Evolutionary conservation across 2,113 vertebrate species (phyloP).

Genomic region (Polyodon spathula): DNA sequence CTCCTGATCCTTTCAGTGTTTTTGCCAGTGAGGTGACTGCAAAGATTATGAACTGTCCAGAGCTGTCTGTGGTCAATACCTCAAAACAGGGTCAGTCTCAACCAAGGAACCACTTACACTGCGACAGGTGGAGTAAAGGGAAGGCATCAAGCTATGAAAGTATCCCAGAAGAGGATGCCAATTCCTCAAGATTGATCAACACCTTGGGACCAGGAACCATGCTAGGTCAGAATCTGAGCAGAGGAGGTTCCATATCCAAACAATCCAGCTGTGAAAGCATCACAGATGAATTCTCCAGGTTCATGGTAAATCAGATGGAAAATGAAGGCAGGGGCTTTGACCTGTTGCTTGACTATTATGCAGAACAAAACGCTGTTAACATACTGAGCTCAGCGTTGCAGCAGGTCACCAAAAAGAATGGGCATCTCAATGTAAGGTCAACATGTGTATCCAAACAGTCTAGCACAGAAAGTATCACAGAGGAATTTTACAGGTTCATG

Average conservation of each 20-base stretch:
- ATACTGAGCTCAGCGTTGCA: conserved; percentile 83
- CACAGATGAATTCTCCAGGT: conserved; percentile 92
- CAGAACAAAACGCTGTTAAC: conserved; percentile 84
- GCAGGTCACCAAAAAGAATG: conserved; percentile 73
- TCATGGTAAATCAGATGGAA: conserved; percentile 98
- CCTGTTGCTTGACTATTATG: conserved; percentile 88
- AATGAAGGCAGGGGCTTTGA: conserved; percentile 88
- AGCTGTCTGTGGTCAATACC: conserved; percentile 73
- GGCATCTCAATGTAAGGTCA: conserved; percentile 73
- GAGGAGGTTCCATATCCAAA: conserved; percentile 91
- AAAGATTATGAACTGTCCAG: conserved; percentile 85
- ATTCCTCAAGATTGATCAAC: conserved; percentile 51
- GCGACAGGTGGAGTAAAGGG: conserved; percentile 79
- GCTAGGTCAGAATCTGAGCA: conserved; percentile 76
- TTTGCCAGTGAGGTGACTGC: conserved; percentile 89
- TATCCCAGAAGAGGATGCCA: conserved; percentile 81
- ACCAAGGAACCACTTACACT: conserved; percentile 69
- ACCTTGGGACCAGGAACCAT: conserved; percentile 61
- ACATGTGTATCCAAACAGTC: conserved; percentile 90
- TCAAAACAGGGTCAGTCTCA: conserved; percentile 71
- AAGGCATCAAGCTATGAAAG: conserved; percentile 91
- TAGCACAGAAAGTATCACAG: conserved; percentile 94
- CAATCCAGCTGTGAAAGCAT: conserved; percentile 97
- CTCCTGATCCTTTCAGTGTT: conserved; percentile 69
- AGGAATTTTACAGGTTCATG: conserved; percentile 95